Conservation (phyloP, 2,797 vertebrate species). For the Nannoperca obscura region DNA sequence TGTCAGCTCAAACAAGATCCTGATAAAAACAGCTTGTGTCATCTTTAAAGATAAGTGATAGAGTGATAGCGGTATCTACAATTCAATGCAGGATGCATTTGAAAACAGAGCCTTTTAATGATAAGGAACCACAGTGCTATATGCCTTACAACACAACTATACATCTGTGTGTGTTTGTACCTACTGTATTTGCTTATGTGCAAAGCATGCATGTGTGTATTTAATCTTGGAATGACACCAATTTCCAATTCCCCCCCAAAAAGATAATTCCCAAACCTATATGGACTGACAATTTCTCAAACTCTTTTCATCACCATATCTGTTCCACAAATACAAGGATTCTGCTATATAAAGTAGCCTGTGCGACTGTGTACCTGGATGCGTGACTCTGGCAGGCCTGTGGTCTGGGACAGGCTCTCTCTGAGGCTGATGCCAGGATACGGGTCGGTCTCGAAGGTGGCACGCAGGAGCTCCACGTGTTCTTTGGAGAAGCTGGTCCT, state of each 20-base stretch:
- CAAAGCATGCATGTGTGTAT: neutral
- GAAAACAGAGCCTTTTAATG: constrained; percentile 64
- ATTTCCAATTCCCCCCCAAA: neutral
- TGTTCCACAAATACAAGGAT: neutral
- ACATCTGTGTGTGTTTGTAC: constrained; percentile 1
- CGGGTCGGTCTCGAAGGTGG: constrained; percentile 83
- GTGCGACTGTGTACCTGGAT: constrained; percentile 80
- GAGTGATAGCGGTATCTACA: constrained; percentile 62
- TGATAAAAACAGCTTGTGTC: constrained; percentile 77
- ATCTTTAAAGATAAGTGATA: constrained; percentile 66
- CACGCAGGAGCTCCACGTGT: constrained; percentile 82
- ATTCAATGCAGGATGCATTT: constrained; percentile 61
- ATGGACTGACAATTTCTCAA: constrained; percentile 6
- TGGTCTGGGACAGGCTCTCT: constrained; percentile 84
- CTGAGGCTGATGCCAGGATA: constrained; percentile 87
- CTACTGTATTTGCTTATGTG: neutral
- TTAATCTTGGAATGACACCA: neutral
- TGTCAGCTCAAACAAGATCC: constrained; percentile 61
- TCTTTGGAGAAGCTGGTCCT: constrained; percentile 87
- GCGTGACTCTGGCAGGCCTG: constrained; percentile 86
- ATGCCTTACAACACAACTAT: constrained; percentile 8
- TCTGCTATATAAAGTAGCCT: accelerated
- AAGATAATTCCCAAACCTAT: constrained; percentile 7
- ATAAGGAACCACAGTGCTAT: constrained; percentile 41
- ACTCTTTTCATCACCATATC: neutral